Evolutionary conservation across 2,888 invertebrate genomes (phyloP), one percentile per base, ranked within the genome.

Genomic region (Cerastis leucographa): DNA sequence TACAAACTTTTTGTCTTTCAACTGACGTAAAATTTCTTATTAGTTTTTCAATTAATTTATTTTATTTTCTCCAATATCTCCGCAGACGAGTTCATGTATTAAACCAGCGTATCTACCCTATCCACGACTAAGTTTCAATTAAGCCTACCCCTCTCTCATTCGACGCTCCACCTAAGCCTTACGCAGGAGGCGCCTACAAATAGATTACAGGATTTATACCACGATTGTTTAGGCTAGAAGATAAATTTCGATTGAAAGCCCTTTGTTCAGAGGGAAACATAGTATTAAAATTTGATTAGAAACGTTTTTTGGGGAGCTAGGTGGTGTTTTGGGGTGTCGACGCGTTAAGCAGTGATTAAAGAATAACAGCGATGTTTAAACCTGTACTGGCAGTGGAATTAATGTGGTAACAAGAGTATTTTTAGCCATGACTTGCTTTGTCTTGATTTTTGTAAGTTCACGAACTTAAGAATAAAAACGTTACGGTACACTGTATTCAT

Each of bases 111-210:
- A 25, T 71, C 64, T 67, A 82, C 88, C 87, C 87, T 88, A 89
- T 49, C 88, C 84, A 90, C 92, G 91, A 93, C 93, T 94, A 94
- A 95, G 94, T 95, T 96, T 95, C 96, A 95, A 96, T 96, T 95
- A 95, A 95, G 94, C 93, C 90, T 87, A 89, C 92, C 93, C 93
- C 91, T 87, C 90, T 75, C 84, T 89, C 87, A 89, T 91, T 92
- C 92, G 91, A 86, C 87, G 88, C 86, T 90, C 89, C 87, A 85
- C 87, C 90, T 92, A 91, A 92, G 91, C 91, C 90, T 85, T 89
- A 88, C 90, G 87, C 90, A 88, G 93, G 91, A 91, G 89, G 89
- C 85, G 88, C 89, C 90, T 91, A 91, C 86, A 92, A 93, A 94
- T 93, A 94, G 94, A 94, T 94, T 93, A 93, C 89, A 89, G 91